Percentiles rank a stretch among this genome's conserved stretches.
phyloP scores from a whole-genome alignment of 2,797 vertebrate species.

The Macroramphosus scolopax region DNA sequence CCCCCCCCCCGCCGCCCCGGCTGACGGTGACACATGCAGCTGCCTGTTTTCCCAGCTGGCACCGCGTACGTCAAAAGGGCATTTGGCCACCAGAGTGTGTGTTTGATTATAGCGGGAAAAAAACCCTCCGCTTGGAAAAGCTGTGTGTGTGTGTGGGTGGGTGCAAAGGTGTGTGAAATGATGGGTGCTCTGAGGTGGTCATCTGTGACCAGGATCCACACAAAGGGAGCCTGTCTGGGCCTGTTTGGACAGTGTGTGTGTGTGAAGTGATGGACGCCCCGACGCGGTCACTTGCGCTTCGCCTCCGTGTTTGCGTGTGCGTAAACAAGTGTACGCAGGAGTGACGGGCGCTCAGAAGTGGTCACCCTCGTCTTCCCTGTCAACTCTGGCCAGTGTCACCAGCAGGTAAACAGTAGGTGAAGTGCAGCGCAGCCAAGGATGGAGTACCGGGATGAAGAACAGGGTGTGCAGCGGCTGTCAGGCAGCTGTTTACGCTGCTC shows the following conservation, averaged over 20 bases:
- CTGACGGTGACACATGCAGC: slow-evolving; percentile 33
- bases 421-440: slow-evolving; percentile 34
- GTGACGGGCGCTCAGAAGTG: slow-evolving; percentile 43
- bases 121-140: slow-evolving; percentile 52
- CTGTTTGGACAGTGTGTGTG: slow-evolving; percentile 44
- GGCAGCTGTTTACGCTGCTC: slow-evolving; percentile 50
- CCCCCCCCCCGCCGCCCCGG: too few species aligned
- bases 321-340: slow-evolving; percentile 22
- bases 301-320: slow-evolving; percentile 21
- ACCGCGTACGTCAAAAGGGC: slow-evolving; percentile 54
- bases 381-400: slow-evolving; percentile 39
- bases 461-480: slow-evolving; percentile 57
- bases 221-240: slow-evolving; percentile 45
- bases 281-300: slow-evolving; percentile 28
- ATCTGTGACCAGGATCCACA: slow-evolving; percentile 44
- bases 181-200: slow-evolving; percentile 56
- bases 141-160: slow-evolving; percentile 18
- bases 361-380: slow-evolving; percentile 37
- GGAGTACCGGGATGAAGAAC: slow-evolving; percentile 12
- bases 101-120: slow-evolving; percentile 59
- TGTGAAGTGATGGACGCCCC: slow-evolving; percentile 40
- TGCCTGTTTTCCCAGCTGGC: slow-evolving; percentile 73
- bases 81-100: slow-evolving; percentile 44
- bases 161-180: slow-evolving; percentile 33
- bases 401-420: slow-evolving; percentile 49